Percentiles rank a stretch among this genome's conserved stretches.
These are phyloP conservation scores for Philonicus albiceps DNA, from an alignment of 2,888 invertebrate species.

Conservation along the genomic window DNA sequence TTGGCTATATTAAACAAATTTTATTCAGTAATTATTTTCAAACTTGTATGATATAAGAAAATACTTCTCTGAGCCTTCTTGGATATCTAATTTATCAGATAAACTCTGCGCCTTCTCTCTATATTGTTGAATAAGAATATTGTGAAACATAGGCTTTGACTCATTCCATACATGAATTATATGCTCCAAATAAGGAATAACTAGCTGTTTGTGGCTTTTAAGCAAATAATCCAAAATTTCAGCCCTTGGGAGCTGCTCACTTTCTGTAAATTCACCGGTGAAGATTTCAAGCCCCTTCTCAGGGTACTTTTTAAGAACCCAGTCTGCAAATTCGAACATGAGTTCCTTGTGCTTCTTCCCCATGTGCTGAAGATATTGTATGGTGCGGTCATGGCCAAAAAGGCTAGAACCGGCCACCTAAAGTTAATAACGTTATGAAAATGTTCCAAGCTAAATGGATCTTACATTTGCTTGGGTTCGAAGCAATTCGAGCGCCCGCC, in stretches of 20 bases:
- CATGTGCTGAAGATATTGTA: conserved; percentile 90
- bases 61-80: background rate
- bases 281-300: conserved; percentile 90
- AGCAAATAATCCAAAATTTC: conserved; percentile 88
- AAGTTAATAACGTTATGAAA: background rate
- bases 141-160: conserved; percentile 84
- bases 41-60: background rate
- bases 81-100: conserved; percentile 56
- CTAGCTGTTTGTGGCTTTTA: conserved; percentile 79
- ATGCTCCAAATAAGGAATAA: conserved; percentile 94
- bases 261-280: conserved; percentile 86
- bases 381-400: conserved; percentile 82
- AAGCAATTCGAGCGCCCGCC: conserved; percentile 88
- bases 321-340: conserved; percentile 93
- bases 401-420: conserved; percentile 69
- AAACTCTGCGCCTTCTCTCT: conserved; percentile 72
- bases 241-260: conserved; percentile 87
- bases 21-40: background rate
- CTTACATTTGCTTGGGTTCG: conserved; percentile 77
- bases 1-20: conserved; percentile 16
- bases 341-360: conserved; percentile 82
- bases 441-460: background rate
- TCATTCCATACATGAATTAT: conserved; percentile 92
- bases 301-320: conserved; percentile 87
- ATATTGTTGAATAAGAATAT: conserved; percentile 88